Percentiles rank a stretch among this genome's conserved stretches.
Evolutionary conservation across 2,797 vertebrate species (phyloP).

Genomic region (Erethizon dorsatum): DNA sequence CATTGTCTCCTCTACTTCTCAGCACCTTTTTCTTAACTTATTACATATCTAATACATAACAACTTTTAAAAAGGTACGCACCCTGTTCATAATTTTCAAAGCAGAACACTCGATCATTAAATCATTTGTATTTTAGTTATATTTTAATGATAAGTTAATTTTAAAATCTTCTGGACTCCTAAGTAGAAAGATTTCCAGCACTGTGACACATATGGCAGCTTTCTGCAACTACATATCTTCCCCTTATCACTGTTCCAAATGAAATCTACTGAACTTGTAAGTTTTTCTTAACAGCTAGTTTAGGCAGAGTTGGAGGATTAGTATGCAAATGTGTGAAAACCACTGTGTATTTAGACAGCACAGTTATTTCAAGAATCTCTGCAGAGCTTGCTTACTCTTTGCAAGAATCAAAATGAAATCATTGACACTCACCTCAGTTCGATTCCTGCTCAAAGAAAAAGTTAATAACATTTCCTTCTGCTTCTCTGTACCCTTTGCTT

Average conservation of each 20-base stretch:
- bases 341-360: constrained; percentile 47
- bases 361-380: constrained; percentile 61
- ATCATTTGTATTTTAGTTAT: constrained; percentile 31
- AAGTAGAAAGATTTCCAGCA: background rate
- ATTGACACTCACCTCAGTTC: background rate
- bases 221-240: background rate
- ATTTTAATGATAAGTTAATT: background rate
- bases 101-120: background rate
- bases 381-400: constrained; percentile 35
- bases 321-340: background rate
- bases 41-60: background rate
- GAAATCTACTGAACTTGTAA: background rate
- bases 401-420: constrained; percentile 50
- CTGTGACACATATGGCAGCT: background rate
- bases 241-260: background rate
- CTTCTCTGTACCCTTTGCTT: constrained; percentile 5
- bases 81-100: constrained; percentile 30
- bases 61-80: background rate
- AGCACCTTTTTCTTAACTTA: background rate
- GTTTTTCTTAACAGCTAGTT: constrained; percentile 49
- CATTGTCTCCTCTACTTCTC: background rate
- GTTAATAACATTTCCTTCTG: background rate
- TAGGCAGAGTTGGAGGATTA: constrained; percentile 3
- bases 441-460: constrained; percentile 38
- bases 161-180: background rate